These are phyloP conservation scores for Etheostoma spectabile DNA, from an alignment of 2,113 vertebrate genomes.

Conservation along the genomic window DNA sequence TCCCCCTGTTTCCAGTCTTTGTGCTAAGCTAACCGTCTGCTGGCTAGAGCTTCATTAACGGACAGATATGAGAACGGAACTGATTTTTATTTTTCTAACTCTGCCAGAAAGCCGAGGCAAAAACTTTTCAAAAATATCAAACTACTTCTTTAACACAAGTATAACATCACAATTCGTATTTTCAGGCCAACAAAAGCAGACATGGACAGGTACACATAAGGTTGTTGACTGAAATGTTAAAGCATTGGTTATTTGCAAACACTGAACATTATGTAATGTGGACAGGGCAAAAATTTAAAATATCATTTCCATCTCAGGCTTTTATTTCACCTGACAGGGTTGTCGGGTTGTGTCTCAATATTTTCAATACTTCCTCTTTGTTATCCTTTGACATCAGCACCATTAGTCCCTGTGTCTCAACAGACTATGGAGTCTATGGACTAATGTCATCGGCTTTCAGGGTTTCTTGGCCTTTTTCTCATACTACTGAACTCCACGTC, in stretches of 20 bases:
- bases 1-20: background rate
- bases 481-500: background rate
- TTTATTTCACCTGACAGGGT: background rate
- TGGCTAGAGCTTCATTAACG: conserved; percentile 5
- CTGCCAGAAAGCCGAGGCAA: background rate
- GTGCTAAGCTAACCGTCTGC: background rate
- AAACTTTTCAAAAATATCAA: no score
- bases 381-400: background rate
- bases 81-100: background rate
- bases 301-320: background rate
- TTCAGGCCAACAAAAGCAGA: background rate
- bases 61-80: background rate
- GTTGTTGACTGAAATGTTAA: no score
- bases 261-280: background rate
- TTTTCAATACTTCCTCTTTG: conserved; percentile 7
- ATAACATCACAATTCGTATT: background rate
- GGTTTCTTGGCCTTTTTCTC: background rate
- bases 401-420: background rate
- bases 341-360: background rate
- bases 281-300: background rate
- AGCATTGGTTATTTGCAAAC: background rate
- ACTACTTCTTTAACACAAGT: conserved; percentile 2
- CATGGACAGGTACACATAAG: background rate
- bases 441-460: background rate
- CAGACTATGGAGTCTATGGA: background rate